Percentiles rank a stretch among this genome's conserved stretches.
Evolutionary conservation across 2,113 vertebrate species (phyloP).

Genomic region (Herpetotheres cachinnans): DNA sequence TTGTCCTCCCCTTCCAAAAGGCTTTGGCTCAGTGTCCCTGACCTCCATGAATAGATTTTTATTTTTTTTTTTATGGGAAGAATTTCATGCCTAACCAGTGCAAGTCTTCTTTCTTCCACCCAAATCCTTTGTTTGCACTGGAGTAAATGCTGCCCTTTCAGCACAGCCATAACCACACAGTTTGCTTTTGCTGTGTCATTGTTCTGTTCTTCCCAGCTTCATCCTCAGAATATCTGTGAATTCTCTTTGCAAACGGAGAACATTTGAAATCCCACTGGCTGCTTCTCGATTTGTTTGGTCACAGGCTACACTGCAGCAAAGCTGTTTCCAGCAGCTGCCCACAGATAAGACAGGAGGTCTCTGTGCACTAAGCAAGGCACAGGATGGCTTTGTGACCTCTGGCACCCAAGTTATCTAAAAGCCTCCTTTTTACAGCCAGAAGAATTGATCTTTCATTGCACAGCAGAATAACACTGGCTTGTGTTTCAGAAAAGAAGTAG

Average conservation of each 20-base stretch:
- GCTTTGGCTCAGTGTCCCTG: not conserved
- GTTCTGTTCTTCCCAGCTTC: not conserved
- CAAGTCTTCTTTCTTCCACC: not conserved
- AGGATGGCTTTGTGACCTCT: not conserved
- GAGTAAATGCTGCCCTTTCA: not conserved
- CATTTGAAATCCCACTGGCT: not conserved
- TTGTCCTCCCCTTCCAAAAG: not conserved
- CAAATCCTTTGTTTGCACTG: not conserved
- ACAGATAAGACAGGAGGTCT: not conserved
- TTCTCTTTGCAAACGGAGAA: not conserved
- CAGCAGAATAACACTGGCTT: not conserved
- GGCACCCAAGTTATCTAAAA: not conserved
- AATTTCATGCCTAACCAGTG: not conserved
- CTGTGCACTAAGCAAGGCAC: not conserved
- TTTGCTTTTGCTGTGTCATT: not conserved
- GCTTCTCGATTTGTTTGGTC: not conserved
- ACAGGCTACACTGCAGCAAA: not conserved
- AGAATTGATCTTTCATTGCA: slow-evolving; percentile 14
- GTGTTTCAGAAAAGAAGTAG: not conserved
- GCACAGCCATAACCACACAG: not conserved
- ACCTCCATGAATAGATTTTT: not conserved
- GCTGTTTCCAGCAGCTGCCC: not conserved
- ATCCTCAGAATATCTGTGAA: not conserved
- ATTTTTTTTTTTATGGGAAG: not conserved
- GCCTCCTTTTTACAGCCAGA: not conserved